Evolutionary conservation across 2,888 invertebrate species (phyloP).

Genomic region (Brenthis daphne): DNA sequence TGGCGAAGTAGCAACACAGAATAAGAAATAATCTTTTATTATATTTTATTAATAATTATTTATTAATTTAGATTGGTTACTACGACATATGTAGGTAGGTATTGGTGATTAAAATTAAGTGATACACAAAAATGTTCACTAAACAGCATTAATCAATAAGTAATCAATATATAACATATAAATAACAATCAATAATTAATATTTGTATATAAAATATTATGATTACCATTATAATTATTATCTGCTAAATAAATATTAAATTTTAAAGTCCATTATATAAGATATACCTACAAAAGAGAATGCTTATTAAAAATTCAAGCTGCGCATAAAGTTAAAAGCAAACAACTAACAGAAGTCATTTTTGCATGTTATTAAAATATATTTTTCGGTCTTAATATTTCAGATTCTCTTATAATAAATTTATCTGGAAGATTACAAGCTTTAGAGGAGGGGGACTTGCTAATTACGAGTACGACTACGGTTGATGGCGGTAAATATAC

Average conservation of each 20-base stretch:
- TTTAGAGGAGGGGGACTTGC: conserved; percentile 92
- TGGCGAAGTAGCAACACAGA: too few species aligned
- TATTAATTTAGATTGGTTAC: too few species aligned
- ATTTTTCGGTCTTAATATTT: conserved; percentile 37
- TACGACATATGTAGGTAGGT: too few species aligned
- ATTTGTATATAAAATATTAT: too few species aligned
- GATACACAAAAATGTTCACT: too few species aligned
- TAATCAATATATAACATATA: too few species aligned
- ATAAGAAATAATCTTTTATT: too few species aligned
- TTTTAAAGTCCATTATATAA: conserved; percentile 1
- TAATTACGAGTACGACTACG: conserved; percentile 92
- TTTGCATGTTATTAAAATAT: conserved; percentile 13
- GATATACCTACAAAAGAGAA: conserved; percentile 11
- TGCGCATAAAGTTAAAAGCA: conserved; percentile 32
- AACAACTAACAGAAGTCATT: conserved; percentile 20
- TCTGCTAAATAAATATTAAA: conserved; percentile 1
- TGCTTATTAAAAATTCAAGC: conserved; percentile 26
- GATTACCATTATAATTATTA: too few species aligned
- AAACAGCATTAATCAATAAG: too few species aligned
- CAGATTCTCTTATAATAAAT: conserved; percentile 76
- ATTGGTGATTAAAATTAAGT: too few species aligned
- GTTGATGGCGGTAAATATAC: conserved; percentile 94
- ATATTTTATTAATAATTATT: too few species aligned
- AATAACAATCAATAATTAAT: too few species aligned
- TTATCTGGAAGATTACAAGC: conserved; percentile 90